These are phyloP conservation scores for Hydropsyche betteni DNA, from an alignment of 2,888 invertebrate genomes.

Conservation along the genomic window DNA sequence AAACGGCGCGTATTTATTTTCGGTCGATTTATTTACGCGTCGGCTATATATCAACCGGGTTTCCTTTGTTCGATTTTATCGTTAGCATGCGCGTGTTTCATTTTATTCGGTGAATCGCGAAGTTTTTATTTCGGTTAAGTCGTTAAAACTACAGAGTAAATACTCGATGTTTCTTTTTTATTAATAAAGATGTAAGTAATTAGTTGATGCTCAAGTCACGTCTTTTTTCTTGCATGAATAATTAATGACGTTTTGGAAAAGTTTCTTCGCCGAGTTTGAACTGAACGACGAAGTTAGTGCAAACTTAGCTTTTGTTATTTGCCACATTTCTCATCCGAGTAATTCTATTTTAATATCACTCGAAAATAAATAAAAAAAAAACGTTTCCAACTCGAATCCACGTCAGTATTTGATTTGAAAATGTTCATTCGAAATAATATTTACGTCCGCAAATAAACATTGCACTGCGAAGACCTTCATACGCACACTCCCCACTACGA, in stretches of 20 bases:
- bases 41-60: neutral
- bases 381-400: too few species aligned
- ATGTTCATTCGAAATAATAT: too few species aligned
- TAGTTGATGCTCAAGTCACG: slow-evolving; percentile 1
- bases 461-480: too few species aligned
- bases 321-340: too few species aligned
- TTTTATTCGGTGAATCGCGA: too few species aligned
- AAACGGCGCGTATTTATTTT: neutral
- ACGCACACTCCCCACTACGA: too few species aligned
- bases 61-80: neutral
- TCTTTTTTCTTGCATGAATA: neutral
- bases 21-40: neutral
- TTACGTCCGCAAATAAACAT: too few species aligned
- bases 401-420: too few species aligned
- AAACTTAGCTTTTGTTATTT: slow-evolving; percentile 13
- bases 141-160: too few species aligned
- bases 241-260: slow-evolving; percentile 18
- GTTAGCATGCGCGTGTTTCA: neutral
- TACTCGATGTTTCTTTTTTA: neutral
- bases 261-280: neutral
- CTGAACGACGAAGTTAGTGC: neutral
- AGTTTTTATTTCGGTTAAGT: too few species aligned
- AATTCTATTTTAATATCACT: too few species aligned
- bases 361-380: too few species aligned
- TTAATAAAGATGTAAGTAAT: neutral